A percentile compares a stretch with the other conserved stretches of the same genome.
These are phyloP conservation scores for Cephus cinctus DNA, from an alignment of 1,140 invertebrate species.

Conservation along the genomic window DNA sequence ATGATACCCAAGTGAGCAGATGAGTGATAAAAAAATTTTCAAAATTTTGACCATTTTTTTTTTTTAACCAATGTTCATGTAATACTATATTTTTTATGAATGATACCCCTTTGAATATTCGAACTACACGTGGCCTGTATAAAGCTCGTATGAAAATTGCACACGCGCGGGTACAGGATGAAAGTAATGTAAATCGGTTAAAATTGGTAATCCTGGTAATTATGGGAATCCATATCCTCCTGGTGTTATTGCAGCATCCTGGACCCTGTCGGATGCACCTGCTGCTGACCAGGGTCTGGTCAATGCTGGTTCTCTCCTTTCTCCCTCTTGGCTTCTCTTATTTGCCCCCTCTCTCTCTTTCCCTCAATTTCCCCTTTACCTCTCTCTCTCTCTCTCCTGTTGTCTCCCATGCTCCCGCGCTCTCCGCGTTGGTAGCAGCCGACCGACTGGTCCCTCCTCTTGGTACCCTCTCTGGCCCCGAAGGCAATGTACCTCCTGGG, in stretches of 20 bases:
- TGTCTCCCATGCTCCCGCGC: background rate
- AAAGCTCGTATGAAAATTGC: conserved; percentile 26
- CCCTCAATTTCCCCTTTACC: background rate
- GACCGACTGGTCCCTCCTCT: background rate
- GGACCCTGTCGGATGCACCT: conserved; percentile 38
- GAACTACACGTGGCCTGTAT: conserved; percentile 8
- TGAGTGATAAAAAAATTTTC: too few species aligned
- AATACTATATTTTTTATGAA: too few species aligned
- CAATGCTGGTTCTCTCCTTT: conserved; percentile 24
- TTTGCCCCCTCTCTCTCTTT: background rate
- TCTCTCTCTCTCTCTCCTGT: conserved; percentile 4
- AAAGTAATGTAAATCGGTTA: too few species aligned
- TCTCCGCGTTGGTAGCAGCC: background rate
- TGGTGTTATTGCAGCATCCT: conserved; percentile 34
- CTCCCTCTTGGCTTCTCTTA: conserved; percentile 10
- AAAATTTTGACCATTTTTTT: too few species aligned
- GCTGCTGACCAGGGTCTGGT: conserved; percentile 25
- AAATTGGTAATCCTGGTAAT: too few species aligned
- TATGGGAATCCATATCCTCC: conserved; percentile 40
- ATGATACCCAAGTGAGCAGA: too few species aligned
- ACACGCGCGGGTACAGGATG: conserved; percentile 15
- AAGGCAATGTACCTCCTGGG: conserved; percentile 45
- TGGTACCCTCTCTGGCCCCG: background rate
- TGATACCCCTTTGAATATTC: too few species aligned
- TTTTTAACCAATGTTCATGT: too few species aligned